Evolutionary conservation across 2,888 invertebrate genomes (phyloP).

Genomic region (Notodonta dromedarius): DNA sequence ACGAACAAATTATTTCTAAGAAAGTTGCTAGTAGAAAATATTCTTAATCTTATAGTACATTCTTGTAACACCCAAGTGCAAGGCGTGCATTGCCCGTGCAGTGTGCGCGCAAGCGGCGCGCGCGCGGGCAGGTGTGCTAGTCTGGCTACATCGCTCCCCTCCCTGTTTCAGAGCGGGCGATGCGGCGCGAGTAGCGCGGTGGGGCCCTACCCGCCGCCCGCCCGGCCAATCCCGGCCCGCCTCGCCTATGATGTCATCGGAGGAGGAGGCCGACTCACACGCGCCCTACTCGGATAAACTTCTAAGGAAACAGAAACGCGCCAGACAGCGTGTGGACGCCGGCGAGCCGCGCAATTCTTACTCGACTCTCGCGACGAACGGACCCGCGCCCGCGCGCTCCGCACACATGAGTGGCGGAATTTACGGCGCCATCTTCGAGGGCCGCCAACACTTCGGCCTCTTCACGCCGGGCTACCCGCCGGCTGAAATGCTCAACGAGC

Average conservation of each 20-base stretch:
- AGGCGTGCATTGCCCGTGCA: slow-evolving; percentile 32
- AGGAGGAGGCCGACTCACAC: slow-evolving; percentile 97
- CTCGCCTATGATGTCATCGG: slow-evolving; percentile 98
- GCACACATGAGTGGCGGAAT: slow-evolving; percentile 94
- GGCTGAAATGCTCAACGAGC: slow-evolving; percentile 96
- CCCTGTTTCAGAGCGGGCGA: slow-evolving; percentile 81
- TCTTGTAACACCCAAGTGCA: slow-evolving; percentile 20
- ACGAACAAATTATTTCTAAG: slow-evolving; percentile 21
- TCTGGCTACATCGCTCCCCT: slow-evolving; percentile 68
- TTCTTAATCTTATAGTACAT: slow-evolving; percentile 15
- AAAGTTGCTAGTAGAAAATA: slow-evolving; percentile 50
- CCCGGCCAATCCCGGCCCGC: slow-evolving; percentile 92
- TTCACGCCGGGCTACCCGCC: slow-evolving; percentile 94
- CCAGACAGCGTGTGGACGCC: slow-evolving; percentile 98
- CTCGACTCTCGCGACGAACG: slow-evolving; percentile 85
- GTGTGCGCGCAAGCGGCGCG: slow-evolving; percentile 50
- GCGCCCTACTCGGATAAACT: slow-evolving; percentile 97
- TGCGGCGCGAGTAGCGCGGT: slow-evolving; percentile 80
- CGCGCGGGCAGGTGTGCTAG: slow-evolving; percentile 69
- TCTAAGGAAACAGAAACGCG: slow-evolving; percentile 96
- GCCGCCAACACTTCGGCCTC: slow-evolving; percentile 91
- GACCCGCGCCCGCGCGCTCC: slow-evolving; percentile 85
- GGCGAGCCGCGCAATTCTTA: slow-evolving; percentile 97
- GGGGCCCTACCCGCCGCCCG: slow-evolving; percentile 85
- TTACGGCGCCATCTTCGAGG: slow-evolving; percentile 94